Evolutionary conservation across 92 coral and sea anemone genomes (phyloP).

Genomic region (Isaurus tuberculatus): DNA sequence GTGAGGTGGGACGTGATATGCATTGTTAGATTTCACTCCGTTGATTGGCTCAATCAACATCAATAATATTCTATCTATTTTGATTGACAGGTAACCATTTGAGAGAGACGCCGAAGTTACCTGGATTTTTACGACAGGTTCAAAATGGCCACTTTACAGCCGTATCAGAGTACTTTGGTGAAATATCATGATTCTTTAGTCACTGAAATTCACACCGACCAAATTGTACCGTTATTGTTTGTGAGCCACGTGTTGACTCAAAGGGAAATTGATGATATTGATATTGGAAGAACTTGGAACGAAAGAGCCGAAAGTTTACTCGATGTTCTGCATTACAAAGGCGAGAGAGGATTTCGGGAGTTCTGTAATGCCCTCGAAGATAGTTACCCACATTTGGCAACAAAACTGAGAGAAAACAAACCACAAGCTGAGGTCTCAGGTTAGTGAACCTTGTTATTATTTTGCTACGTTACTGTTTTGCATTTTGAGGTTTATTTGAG

Average conservation of each 20-base stretch:
- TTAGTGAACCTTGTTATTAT: constrained; percentile 43
- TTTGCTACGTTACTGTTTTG: constrained; percentile 23
- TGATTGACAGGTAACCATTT: constrained; percentile 85
- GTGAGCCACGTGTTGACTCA: constrained; percentile 69
- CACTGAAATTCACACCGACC: constrained; percentile 72
- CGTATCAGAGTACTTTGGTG: constrained; percentile 79
- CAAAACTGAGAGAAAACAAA: constrained; percentile 64
- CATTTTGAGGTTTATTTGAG: constrained; percentile 31
- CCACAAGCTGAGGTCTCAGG: constrained; percentile 75
- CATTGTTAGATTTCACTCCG: constrained; percentile 39
- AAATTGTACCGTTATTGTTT: constrained; percentile 73
- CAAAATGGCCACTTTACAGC: constrained; percentile 86
- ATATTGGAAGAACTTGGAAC: constrained; percentile 74
- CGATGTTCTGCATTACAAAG: constrained; percentile 89
- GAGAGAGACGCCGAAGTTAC: constrained; percentile 39
- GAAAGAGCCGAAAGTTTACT: constrained; percentile 82
- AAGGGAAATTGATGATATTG: constrained; percentile 79
- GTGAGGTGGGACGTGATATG: constrained; percentile 28
- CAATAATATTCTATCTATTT: constrained; percentile 29
- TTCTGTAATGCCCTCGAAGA: constrained; percentile 81
- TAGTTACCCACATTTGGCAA: constrained; percentile 75
- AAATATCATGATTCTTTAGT: constrained; percentile 82
- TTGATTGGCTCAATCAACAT: constrained; percentile 25
- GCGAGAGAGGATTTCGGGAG: constrained; percentile 82
- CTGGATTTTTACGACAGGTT: constrained; percentile 43